phyloP scores from a whole-genome alignment of 1,140 invertebrate genomes.

The Microvelia longipes region DNA sequence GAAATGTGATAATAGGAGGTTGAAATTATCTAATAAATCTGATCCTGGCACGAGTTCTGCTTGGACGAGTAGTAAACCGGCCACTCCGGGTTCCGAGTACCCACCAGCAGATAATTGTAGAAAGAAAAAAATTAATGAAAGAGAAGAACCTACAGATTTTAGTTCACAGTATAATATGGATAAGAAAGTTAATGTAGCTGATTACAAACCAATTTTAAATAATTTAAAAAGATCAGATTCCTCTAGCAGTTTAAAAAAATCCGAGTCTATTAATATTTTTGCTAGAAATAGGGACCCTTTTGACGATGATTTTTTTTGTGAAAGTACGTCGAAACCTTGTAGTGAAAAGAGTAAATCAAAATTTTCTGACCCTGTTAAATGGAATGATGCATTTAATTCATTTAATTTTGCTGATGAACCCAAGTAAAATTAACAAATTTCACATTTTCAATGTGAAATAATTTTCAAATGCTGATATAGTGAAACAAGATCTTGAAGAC shows the following conservation, averaged over 20 bases:
- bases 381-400: constrained; percentile 26
- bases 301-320: constrained; percentile 64
- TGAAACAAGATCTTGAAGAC: too few species aligned
- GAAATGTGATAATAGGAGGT: not conserved
- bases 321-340: constrained; percentile 30
- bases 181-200: constrained; percentile 1
- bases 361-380: constrained; percentile 21
- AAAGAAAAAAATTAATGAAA: not conserved
- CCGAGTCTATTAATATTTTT: constrained; percentile 76
- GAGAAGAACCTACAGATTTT: not conserved
- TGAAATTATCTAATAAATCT: not conserved
- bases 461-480: too few species aligned
- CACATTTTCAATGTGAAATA: not conserved
- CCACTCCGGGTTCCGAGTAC: not conserved
- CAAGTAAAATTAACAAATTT: constrained; percentile 21
- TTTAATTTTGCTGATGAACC: constrained; percentile 30
- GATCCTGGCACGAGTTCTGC: not conserved
- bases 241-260: constrained; percentile 40
- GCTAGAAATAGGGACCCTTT: constrained; percentile 64
- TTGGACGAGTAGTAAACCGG: not conserved
- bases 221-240: constrained; percentile 30
- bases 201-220: constrained; percentile 16
- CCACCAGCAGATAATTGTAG: not conserved
- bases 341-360: constrained; percentile 26
- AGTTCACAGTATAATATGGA: constrained; percentile 6